These are phyloP conservation scores for Megalurothrips usitatus DNA, from an alignment of 2,888 invertebrate genomes.

Conservation along the genomic window DNA sequence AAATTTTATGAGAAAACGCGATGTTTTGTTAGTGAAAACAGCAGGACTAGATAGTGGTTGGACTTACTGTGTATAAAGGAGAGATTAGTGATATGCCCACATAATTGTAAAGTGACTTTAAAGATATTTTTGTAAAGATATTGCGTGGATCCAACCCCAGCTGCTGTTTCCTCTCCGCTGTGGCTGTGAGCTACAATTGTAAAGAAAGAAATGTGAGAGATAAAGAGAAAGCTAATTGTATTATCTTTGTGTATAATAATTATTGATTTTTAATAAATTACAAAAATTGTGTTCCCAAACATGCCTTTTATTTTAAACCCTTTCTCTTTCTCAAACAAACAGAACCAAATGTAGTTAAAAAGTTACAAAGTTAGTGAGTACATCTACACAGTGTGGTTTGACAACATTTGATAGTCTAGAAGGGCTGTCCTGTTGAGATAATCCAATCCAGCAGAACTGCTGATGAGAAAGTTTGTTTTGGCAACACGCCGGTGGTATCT, in stretches of 20 bases:
- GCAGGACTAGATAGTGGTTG: conserved; percentile 1
- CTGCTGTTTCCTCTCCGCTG: conserved; percentile 23
- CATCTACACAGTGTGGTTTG: too few relatives aligned
- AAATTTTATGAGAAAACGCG: conserved; percentile 8
- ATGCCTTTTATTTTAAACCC: neutral
- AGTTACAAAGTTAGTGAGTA: too few relatives aligned
- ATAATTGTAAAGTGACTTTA: conserved; percentile 25
- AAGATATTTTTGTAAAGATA: conserved; percentile 27
- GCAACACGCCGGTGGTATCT: too few relatives aligned
- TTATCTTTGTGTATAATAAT: conserved; percentile 27
- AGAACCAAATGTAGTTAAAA: too few relatives aligned
- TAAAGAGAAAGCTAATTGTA: conserved; percentile 21
- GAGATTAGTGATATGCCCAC: conserved; percentile 19
- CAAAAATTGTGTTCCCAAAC: conserved; percentile 18
- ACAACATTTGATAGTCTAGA: too few relatives aligned
- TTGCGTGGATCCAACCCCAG: conserved; percentile 24
- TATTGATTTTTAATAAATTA: conserved; percentile 27
- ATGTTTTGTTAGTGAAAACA: conserved; percentile 2
- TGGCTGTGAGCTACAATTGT: conserved; percentile 24
- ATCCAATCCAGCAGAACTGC: too few relatives aligned
- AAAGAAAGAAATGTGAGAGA: conserved; percentile 23
- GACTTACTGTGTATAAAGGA: conserved; percentile 25
- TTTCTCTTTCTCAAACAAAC: neutral
- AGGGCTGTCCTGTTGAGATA: too few relatives aligned
- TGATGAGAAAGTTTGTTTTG: too few relatives aligned